Conservation (phyloP, 2,797 vertebrate genomes). For the Lagorchestes hirsutus region DNA sequence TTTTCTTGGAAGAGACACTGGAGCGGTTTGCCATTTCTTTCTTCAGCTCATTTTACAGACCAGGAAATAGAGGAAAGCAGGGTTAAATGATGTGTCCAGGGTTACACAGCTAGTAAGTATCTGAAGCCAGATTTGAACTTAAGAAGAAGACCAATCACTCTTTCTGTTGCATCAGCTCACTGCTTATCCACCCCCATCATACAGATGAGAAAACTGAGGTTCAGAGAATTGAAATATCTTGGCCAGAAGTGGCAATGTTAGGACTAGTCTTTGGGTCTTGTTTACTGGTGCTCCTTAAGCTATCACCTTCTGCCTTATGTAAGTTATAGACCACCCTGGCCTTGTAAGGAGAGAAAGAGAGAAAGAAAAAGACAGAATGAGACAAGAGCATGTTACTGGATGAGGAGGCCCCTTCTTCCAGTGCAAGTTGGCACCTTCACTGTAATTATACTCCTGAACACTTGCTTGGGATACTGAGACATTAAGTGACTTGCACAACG, state of each 20-base stretch:
- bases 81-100: no score
- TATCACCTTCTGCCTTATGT: background rate
- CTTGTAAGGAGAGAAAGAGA: background rate
- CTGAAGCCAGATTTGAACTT: no score
- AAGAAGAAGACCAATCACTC: no score
- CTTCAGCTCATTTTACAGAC: no score
- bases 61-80: no score
- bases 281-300: background rate
- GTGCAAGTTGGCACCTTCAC: background rate
- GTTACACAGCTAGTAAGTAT: no score
- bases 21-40: no score
- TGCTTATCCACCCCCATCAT: no score
- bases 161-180: no score
- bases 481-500: background rate
- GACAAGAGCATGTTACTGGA: conserved; percentile 19
- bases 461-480: background rate
- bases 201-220: background rate
- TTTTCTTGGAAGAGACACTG: no score
- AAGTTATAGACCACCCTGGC: background rate
- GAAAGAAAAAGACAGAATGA: background rate
- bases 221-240: background rate
- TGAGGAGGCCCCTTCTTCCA: background rate
- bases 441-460: background rate
- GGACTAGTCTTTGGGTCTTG: no score
- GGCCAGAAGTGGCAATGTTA: no score